These are phyloP conservation scores for Diceros bicornis DNA, from an alignment of 2,797 vertebrate species.

Conservation along the genomic window DNA sequence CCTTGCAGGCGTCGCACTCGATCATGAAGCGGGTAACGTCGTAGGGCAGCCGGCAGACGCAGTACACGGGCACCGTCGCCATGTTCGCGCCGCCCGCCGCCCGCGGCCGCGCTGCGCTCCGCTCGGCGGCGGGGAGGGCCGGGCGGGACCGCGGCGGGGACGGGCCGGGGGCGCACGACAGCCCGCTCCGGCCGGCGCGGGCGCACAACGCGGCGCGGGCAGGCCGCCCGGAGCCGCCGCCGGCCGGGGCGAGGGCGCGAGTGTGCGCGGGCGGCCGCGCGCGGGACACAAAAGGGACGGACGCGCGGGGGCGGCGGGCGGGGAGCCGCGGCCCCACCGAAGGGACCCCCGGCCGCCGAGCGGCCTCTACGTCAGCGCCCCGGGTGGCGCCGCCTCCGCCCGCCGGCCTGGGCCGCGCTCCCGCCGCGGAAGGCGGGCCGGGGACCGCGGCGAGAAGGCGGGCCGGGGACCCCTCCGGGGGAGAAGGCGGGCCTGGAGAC, in stretches of 20 bases:
- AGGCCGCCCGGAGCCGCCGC: constrained; percentile 82
- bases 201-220: constrained; percentile 81
- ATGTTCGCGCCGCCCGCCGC: constrained; percentile 93
- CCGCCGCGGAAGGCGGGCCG: constrained; percentile 74
- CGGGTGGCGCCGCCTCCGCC: constrained; percentile 86
- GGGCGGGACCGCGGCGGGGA: constrained; percentile 72
- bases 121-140: constrained; percentile 82
- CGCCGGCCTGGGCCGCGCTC: constrained; percentile 78
- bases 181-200: constrained; percentile 84
- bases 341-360: constrained; percentile 84
- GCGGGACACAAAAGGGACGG: constrained; percentile 85
- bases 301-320: constrained; percentile 82
- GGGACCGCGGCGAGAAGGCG: constrained; percentile 38
- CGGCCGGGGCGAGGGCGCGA: constrained; percentile 80
- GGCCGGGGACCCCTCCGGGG: neutral
- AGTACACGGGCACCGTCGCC: constrained; percentile 99
- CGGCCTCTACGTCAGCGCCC: constrained; percentile 86
- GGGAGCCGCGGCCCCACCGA: constrained; percentile 84
- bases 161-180: constrained; percentile 80
- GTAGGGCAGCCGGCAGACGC: constrained; percentile 99
- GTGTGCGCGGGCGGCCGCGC: constrained; percentile 79
- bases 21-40: constrained; percentile 99
- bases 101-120: constrained; percentile 80
- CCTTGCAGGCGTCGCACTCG: constrained; percentile 98
- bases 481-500: neutral